Evolutionary conservation across 1,140 invertebrate genomes (phyloP).

Genomic region (Dendrolimus kikuchii): DNA sequence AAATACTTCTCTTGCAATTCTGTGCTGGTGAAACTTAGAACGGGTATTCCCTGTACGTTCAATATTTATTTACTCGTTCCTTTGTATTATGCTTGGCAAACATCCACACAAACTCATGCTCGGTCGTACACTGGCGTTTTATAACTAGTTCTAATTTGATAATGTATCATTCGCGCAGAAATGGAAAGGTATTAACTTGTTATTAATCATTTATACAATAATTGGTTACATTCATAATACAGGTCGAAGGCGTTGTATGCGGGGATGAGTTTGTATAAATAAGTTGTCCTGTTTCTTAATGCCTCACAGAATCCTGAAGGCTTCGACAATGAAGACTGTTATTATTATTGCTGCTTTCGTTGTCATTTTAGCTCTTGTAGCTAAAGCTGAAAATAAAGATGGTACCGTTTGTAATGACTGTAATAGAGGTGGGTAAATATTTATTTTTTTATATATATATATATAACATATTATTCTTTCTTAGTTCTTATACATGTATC

Average conservation of each 20-base stretch:
- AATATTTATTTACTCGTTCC: slow-evolving; percentile 31
- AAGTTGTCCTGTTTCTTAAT: slow-evolving; percentile 16
- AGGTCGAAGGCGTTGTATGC: slow-evolving; percentile 17
- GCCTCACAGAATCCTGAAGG: slow-evolving; percentile 24
- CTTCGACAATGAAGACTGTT: slow-evolving; percentile 35
- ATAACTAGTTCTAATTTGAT: neutral
- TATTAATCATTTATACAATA: slow-evolving; percentile 1
- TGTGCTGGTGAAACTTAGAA: slow-evolving; percentile 44
- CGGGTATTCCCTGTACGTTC: slow-evolving; percentile 48
- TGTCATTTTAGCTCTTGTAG: slow-evolving; percentile 16
- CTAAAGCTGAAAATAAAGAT: slow-evolving; percentile 1
- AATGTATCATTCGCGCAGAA: slow-evolving; percentile 5
- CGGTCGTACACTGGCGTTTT: slow-evolving; percentile 17
- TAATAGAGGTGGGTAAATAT: slow-evolving; percentile 4
- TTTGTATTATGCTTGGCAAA: neutral
- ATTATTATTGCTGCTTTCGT: slow-evolving; percentile 27
- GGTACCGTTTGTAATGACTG: slow-evolving; percentile 12
- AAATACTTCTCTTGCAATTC: slow-evolving; percentile 34
- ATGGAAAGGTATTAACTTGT: slow-evolving; percentile 9
- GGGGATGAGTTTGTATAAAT: slow-evolving; percentile 38
- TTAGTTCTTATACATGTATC: no score
- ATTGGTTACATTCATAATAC: slow-evolving; percentile 11
- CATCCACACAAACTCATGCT: neutral
- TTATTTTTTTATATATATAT: neutral
- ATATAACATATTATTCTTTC: neutral